These are phyloP conservation scores for Hemicentrotus pulcherrimus DNA, from an alignment of 35 echinoderm and acorn worm genomes.

Conservation along the genomic window DNA sequence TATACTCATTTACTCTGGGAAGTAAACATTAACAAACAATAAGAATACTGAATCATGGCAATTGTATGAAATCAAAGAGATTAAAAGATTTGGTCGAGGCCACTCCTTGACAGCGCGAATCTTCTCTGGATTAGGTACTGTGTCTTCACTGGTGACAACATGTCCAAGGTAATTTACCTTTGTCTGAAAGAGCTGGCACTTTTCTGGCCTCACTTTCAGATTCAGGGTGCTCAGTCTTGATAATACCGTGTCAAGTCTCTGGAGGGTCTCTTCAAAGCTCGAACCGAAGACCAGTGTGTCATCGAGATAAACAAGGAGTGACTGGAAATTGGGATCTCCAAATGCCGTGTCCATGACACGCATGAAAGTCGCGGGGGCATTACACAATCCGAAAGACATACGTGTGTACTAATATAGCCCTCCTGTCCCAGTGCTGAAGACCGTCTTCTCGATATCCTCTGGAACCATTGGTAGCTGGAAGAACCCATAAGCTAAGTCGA, in stretches of 20 bases:
- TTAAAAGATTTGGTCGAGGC: constrained; percentile 37
- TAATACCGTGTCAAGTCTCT: constrained; percentile 43
- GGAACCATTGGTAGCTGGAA: constrained; percentile 24
- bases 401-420: constrained; percentile 47
- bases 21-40: no score
- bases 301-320: constrained; percentile 60
- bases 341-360: constrained; percentile 60
- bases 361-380: constrained; percentile 62
- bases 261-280: constrained; percentile 54
- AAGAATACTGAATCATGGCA: no score
- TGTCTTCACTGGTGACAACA: constrained; percentile 33
- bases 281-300: constrained; percentile 57
- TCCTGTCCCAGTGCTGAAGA: constrained; percentile 29
- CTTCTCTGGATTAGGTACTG: constrained; percentile 48
- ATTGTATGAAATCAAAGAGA: no score
- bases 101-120: constrained; percentile 37
- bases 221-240: constrained; percentile 8
- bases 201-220: constrained; percentile 63
- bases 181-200: constrained; percentile 53
- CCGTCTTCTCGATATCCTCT: constrained; percentile 53
- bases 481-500: constrained; percentile 54
- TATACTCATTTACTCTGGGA: no score
- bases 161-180: constrained; percentile 62
- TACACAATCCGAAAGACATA: constrained; percentile 65
- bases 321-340: constrained; percentile 47